Conservation (phyloP, 2,113 vertebrate genomes). For the Ptyas mucosa region DNA sequence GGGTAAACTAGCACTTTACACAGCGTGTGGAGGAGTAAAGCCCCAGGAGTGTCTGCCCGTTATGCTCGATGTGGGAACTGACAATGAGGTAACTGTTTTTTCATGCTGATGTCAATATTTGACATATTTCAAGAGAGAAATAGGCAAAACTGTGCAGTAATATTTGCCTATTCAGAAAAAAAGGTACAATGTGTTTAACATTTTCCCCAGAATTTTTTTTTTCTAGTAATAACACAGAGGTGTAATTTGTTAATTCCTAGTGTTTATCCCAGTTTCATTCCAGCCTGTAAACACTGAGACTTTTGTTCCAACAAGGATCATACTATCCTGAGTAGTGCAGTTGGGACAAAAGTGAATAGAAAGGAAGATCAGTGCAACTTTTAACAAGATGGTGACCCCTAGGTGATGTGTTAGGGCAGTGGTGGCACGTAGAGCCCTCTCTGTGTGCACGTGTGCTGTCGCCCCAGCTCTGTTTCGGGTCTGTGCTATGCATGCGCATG, state of each 20-base stretch:
- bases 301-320: neutral
- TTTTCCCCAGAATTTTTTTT: neutral
- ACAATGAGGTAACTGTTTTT: constrained; percentile 83
- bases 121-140: neutral
- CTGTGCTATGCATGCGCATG: fast-evolving
- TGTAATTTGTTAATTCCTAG: neutral
- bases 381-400: neutral
- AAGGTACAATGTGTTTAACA: neutral
- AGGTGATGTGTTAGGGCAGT: too few relatives aligned
- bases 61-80: constrained; percentile 92
- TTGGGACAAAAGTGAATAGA: neutral
- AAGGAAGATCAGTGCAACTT: neutral
- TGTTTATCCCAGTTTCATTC: neutral
- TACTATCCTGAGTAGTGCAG: neutral
- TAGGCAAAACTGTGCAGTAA: neutral
- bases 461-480: too few relatives aligned
- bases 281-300: neutral
- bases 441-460: too few relatives aligned
- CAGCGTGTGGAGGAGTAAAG: constrained; percentile 88
- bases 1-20: constrained; percentile 95
- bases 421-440: too few relatives aligned
- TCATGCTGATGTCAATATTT: neutral
- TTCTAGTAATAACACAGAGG: neutral
- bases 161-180: neutral
- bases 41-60: constrained; percentile 90